Evolutionary conservation across 2,888 invertebrate genomes (phyloP).

Genomic region (Lampropteryx suffumata): DNA sequence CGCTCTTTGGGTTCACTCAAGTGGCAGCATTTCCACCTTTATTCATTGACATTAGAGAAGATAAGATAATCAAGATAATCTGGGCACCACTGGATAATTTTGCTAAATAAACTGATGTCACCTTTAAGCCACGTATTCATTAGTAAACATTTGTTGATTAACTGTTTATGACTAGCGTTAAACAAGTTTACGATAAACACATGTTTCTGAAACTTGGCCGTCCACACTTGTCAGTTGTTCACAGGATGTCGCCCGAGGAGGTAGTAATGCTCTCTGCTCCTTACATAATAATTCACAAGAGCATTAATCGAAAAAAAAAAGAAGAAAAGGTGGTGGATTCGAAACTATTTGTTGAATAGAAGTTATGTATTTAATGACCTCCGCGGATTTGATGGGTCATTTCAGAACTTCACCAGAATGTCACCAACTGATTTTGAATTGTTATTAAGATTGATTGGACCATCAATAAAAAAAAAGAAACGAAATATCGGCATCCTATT

Average conservation of each 20-base stretch:
- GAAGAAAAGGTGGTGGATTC: not conserved
- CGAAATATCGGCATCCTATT: slow-evolving; percentile 34
- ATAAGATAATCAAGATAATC: too few species aligned
- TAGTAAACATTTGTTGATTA: too few species aligned
- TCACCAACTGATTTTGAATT: too few species aligned
- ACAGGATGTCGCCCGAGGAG: slow-evolving; percentile 21
- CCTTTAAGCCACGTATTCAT: too few species aligned
- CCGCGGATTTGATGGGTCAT: too few species aligned
- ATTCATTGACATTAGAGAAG: too few species aligned
- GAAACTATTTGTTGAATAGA: not conserved
- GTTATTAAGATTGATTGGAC: slow-evolving; percentile 1
- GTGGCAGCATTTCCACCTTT: too few species aligned
- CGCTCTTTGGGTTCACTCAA: too few species aligned
- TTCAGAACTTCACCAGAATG: too few species aligned
- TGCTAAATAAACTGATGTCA: too few species aligned
- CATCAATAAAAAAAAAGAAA: slow-evolving; percentile 35
- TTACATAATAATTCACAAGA: not conserved
- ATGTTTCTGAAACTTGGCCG: slow-evolving; percentile 21
- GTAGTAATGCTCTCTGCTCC: slow-evolving; percentile 12
- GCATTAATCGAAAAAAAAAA: not conserved
- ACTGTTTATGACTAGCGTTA: too few species aligned
- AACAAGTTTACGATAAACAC: slow-evolving; percentile 1
- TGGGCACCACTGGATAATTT: too few species aligned
- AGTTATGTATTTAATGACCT: slow-evolving; percentile 3
- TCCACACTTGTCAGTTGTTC: slow-evolving; percentile 24